These are phyloP conservation scores for Stichopus chloronotus DNA, from an alignment of 35 echinoderm and acorn worm species.

Conservation along the genomic window DNA sequence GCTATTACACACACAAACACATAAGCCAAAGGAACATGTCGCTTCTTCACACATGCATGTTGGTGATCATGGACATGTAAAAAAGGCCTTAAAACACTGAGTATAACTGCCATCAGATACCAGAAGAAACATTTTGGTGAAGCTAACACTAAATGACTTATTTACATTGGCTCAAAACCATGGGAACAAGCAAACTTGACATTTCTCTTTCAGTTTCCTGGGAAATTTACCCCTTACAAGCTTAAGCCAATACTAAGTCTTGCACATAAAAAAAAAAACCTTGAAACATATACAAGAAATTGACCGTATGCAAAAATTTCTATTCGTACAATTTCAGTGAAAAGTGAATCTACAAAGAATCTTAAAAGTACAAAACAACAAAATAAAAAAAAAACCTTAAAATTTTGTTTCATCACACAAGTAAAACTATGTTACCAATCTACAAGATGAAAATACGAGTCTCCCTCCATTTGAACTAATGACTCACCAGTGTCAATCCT, in stretches of 20 bases:
- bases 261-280: neutral
- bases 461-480: neutral
- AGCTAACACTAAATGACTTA: neutral
- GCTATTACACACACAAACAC: neutral
- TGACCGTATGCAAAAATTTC: conserved; percentile 14
- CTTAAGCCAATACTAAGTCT: neutral
- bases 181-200: neutral
- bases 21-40: no score
- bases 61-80: neutral
- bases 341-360: conserved; percentile 50
- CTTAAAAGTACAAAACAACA: conserved; percentile 41
- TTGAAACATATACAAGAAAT: conserved; percentile 48
- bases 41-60: neutral
- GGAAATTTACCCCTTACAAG: neutral
- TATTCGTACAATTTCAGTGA: conserved; percentile 48
- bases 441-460: neutral
- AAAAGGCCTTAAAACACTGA: neutral
- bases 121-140: conserved; percentile 4
- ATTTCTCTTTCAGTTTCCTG: neutral
- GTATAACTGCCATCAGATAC: neutral
- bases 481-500: neutral
- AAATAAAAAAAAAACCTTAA: conserved; percentile 26
- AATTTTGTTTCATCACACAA: conserved; percentile 36
- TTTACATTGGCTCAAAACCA: neutral
- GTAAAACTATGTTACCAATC: conserved; percentile 25